Conservation (phyloP, 2,797 vertebrate species). For the Typhlichthys subterraneus region DNA sequence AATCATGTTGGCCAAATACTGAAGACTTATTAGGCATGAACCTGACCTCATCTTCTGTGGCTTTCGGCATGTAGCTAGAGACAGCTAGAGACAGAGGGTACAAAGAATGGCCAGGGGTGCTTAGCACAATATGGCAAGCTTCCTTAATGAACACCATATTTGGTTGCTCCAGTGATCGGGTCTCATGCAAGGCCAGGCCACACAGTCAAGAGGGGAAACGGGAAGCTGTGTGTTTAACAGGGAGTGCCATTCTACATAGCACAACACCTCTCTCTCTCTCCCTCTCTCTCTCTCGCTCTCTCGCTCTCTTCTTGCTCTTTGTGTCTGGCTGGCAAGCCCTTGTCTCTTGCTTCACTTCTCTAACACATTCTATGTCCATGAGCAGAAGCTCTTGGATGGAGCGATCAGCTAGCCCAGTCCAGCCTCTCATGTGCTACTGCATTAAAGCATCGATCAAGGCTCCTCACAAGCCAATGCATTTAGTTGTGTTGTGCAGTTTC, state of each 20-base stretch:
- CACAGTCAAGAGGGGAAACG: slow-evolving; percentile 59
- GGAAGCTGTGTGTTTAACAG: slow-evolving; percentile 63
- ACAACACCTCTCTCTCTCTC: slow-evolving; percentile 7
- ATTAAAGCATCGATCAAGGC: slow-evolving; percentile 23
- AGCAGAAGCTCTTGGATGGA: slow-evolving; percentile 28
- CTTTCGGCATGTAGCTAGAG: neutral
- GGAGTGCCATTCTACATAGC: slow-evolving; percentile 31
- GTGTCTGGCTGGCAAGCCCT: neutral
- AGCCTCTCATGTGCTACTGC: slow-evolving; percentile 28
- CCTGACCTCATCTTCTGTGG: too few relatives aligned
- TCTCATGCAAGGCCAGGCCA: slow-evolving; percentile 54
- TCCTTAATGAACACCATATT: slow-evolving; percentile 73
- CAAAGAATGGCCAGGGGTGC: slow-evolving; percentile 38
- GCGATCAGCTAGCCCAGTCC: slow-evolving; percentile 12
- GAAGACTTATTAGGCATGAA: neutral
- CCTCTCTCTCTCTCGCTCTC: slow-evolving; percentile 1
- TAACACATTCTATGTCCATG: slow-evolving; percentile 4
- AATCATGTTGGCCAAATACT: neutral
- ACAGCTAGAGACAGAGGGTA: slow-evolving; percentile 5
- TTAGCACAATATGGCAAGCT: slow-evolving; percentile 24
- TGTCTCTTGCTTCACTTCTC: slow-evolving; percentile 1
- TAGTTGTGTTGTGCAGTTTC: slow-evolving; percentile 1
- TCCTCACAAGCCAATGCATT: slow-evolving; percentile 12
- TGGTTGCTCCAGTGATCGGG: slow-evolving; percentile 66
- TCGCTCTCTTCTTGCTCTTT: neutral